Evolutionary conservation across 2,888 invertebrate genomes (phyloP).

Genomic region (Macaria liturata): DNA sequence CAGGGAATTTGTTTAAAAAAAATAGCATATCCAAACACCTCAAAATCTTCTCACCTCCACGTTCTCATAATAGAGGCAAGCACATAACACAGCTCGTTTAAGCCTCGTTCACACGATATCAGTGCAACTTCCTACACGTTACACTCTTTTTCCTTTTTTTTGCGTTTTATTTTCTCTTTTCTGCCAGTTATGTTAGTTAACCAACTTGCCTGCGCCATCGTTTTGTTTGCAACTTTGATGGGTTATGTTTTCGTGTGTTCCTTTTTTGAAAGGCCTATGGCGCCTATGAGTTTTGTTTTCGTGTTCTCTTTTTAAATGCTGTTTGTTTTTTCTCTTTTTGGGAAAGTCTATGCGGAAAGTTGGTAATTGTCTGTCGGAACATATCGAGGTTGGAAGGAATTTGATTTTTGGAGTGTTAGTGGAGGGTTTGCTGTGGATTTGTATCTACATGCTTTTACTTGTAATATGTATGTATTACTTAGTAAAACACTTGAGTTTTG

Average conservation of each 20-base stretch:
- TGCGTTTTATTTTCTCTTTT: conserved; percentile 36
- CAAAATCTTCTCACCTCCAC: conserved; percentile 23
- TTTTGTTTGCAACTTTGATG: conserved; percentile 45
- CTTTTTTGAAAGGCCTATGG: conserved; percentile 26
- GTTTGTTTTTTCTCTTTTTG: conserved; percentile 26
- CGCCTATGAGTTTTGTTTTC: conserved; percentile 33
- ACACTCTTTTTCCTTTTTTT: conserved; percentile 28
- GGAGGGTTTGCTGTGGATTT: neutral
- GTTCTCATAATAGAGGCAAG: conserved; percentile 36
- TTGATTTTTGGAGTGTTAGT: conserved; percentile 15
- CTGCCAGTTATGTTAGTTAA: conserved; percentile 47
- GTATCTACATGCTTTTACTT: no score
- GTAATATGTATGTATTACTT: no score
- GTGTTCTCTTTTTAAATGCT: conserved; percentile 28
- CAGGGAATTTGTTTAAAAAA: no score
- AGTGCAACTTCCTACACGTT: conserved; percentile 41
- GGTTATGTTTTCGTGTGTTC: conserved; percentile 32
- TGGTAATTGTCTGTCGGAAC: conserved; percentile 36
- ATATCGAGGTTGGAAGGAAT: conserved; percentile 24
- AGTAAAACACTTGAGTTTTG: no score
- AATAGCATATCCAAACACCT: conserved; percentile 12
- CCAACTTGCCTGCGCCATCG: conserved; percentile 40
- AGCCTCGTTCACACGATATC: conserved; percentile 58
- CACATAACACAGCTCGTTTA: conserved; percentile 48
- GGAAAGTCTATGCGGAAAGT: conserved; percentile 30